phyloP scores from a whole-genome alignment of 2,113 vertebrate genomes.

The Elgaria multicarinata region DNA sequence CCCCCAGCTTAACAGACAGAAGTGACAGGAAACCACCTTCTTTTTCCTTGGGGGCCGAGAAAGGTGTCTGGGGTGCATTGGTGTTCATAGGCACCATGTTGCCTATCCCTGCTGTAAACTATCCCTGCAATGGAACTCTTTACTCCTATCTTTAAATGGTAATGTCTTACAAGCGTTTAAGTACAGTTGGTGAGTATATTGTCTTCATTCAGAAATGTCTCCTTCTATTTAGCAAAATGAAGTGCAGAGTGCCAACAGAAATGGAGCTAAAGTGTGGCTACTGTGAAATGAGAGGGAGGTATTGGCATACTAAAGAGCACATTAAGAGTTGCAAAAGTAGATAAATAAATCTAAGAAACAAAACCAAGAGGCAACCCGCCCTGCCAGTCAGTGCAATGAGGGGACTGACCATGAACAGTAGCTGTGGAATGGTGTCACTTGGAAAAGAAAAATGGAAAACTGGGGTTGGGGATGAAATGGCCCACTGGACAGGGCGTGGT shows the following conservation, averaged over 20 bases:
- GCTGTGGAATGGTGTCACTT: neutral
- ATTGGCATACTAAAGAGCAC: neutral
- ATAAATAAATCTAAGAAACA: neutral
- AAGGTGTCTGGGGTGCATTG: too few species aligned
- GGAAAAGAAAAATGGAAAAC: neutral
- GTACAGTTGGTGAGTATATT: neutral
- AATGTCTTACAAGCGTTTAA: neutral
- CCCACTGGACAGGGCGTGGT: too few species aligned
- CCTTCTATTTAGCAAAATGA: neutral
- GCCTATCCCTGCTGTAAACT: neutral
- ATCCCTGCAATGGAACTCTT: neutral
- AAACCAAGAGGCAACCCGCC: neutral
- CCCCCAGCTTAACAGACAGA: too few species aligned
- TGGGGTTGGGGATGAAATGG: neutral
- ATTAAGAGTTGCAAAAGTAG: neutral
- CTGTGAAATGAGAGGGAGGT: neutral
- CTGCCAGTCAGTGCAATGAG: neutral
- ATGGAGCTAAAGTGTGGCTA: neutral
- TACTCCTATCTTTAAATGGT: neutral
- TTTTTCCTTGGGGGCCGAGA: too few species aligned
- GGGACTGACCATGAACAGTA: neutral
- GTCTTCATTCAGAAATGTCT: too few species aligned
- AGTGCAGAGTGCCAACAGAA: neutral
- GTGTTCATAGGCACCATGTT: too few species aligned
- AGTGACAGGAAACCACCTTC: too few species aligned